Conservation (phyloP, 2,888 invertebrate species). For the Perdita meconis region DNA sequence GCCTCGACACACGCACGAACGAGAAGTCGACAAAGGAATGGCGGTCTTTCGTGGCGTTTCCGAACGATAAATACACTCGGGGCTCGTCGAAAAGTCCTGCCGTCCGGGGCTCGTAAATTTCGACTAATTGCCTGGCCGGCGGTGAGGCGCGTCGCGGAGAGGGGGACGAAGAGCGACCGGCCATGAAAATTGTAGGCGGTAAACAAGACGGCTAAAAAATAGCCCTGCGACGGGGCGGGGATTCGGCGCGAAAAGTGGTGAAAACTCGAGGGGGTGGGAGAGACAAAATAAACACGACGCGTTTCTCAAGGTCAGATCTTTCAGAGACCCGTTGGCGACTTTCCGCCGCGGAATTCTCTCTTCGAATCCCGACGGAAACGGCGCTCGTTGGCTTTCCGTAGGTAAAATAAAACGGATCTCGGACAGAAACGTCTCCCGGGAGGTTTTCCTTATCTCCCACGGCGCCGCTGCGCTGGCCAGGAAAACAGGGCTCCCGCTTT, state of each 20-base stretch:
- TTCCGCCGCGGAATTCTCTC: slow-evolving; percentile 1
- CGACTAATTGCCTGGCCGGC: slow-evolving; percentile 42
- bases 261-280: neutral
- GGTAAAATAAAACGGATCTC: slow-evolving; percentile 34
- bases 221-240: neutral
- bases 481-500: neutral
- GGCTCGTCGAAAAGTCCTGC: slow-evolving; percentile 29
- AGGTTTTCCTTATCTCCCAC: slow-evolving; percentile 7
- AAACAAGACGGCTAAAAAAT: slow-evolving; percentile 8
- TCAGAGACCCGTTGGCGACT: neutral
- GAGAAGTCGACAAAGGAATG: neutral
- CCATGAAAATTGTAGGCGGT: slow-evolving; percentile 29
- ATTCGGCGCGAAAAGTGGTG: too few species aligned
- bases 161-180: neutral
- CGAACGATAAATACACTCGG: slow-evolving; percentile 31
- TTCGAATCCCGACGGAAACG: slow-evolving; percentile 24
- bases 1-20: neutral
- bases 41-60: slow-evolving; percentile 15
- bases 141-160: neutral
- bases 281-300: slow-evolving; percentile 1
- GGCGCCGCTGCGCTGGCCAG: neutral
- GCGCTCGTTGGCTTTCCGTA: slow-evolving; percentile 31
- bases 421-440: slow-evolving; percentile 26
- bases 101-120: slow-evolving; percentile 53
- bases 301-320: neutral